These are phyloP conservation scores for Bergia sp. DNA, from an alignment of 92 coral and sea anemone species.

Conservation along the genomic window DNA sequence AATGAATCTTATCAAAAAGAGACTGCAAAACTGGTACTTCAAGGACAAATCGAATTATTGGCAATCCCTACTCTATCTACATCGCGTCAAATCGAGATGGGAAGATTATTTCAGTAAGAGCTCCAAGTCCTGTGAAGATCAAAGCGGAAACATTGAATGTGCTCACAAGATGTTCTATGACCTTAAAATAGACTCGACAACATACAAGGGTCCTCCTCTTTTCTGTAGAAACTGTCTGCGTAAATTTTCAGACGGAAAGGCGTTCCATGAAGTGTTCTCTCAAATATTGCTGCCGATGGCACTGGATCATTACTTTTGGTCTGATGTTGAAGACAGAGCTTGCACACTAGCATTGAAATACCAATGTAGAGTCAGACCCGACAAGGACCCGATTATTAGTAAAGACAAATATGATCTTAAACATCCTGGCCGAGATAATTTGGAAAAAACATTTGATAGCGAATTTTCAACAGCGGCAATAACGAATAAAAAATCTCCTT, in stretches of 20 bases:
- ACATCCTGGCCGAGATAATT: background rate
- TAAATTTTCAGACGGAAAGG: background rate
- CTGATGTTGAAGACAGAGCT: slow-evolving; percentile 13
- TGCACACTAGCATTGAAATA: background rate
- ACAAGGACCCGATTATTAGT: too few species aligned
- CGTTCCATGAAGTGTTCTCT: background rate
- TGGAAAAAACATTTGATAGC: background rate
- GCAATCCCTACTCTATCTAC: background rate
- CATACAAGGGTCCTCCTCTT: background rate
- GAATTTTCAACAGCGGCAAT: background rate
- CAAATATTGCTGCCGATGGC: slow-evolving; percentile 18
- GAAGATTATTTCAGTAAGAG: background rate
- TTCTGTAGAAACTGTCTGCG: slow-evolving; percentile 11
- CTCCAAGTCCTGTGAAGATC: background rate
- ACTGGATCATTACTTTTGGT: slow-evolving; percentile 8
- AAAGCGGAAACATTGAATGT: background rate
- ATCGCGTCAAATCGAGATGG: background rate
- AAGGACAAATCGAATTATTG: background rate
- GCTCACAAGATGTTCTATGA: background rate
- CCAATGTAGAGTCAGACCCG: background rate
- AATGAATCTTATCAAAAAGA: background rate
- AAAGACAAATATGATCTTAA: background rate
- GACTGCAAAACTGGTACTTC: background rate
- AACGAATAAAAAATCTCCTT: background rate
- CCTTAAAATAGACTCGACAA: background rate